Evolutionary conservation across 2,113 vertebrate genomes (phyloP).

Genomic region (Barbus barbus): DNA sequence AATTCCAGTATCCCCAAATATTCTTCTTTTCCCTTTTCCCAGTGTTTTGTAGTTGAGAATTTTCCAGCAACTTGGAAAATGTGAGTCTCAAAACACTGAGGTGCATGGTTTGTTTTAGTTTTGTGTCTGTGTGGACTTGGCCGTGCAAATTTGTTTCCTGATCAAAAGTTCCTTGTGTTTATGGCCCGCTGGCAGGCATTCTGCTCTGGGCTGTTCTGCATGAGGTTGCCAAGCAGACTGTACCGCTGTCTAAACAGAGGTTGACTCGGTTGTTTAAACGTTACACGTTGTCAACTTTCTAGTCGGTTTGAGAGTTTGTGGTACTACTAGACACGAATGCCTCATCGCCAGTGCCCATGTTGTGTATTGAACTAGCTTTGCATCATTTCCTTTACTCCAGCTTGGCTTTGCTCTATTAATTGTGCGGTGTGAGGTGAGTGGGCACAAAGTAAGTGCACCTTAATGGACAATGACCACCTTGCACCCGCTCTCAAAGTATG

Average conservation of each 20-base stretch:
- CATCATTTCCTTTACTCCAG: slow-evolving; percentile 37
- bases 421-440: slow-evolving; percentile 44
- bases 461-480: slow-evolving; percentile 55
- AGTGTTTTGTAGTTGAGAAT: slow-evolving; percentile 64
- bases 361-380: slow-evolving; percentile 41
- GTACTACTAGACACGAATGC: slow-evolving; percentile 32
- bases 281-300: not conserved
- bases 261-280: slow-evolving; percentile 17
- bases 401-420: slow-evolving; percentile 45
- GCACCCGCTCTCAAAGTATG: not conserved
- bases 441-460: slow-evolving; percentile 55
- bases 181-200: slow-evolving; percentile 26
- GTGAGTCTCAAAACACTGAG: slow-evolving; percentile 59
- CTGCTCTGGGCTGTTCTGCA: not conserved
- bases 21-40: slow-evolving; percentile 61
- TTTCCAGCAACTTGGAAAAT: slow-evolving; percentile 62
- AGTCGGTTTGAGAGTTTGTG: slow-evolving; percentile 33
- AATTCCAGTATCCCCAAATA: slow-evolving; percentile 63
- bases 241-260: slow-evolving; percentile 31
- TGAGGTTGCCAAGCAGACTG: slow-evolving; percentile 4
- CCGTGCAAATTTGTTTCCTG: slow-evolving; percentile 35
- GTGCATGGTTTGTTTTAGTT: slow-evolving; percentile 48
- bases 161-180: slow-evolving; percentile 41
- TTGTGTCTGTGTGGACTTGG: slow-evolving; percentile 49
- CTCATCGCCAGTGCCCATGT: too few species aligned